Evolutionary conservation across 2,888 invertebrate species (phyloP), one percentile per base, ranked within the genome.

Genomic region (Thera obeliscata): DNA sequence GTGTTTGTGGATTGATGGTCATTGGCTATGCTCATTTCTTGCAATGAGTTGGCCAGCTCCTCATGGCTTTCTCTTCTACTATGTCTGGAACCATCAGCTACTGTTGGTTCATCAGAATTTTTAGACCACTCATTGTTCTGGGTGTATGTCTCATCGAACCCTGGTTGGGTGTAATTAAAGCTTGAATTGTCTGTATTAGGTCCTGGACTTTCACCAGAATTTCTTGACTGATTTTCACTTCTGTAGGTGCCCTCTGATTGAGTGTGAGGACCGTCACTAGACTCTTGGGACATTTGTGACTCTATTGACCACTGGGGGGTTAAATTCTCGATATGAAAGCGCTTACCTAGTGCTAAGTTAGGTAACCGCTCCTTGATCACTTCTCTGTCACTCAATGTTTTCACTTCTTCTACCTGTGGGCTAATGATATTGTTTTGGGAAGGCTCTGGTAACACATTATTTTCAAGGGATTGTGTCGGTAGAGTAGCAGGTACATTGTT

Each of bases 231-330:
- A 79, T 94, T 94, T 75, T 94, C 94, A 87, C 95, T 95, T 80
- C 92, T 86, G 73, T 95, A 94, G 56, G 95, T 95, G 64, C 94
- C 95, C 78, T 95, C 95, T 8, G 95, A 95, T 9, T 95, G 95
- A 59, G 95, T 95, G 50, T 94, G 88, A 35, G 94, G 89, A 46
- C 95, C 95, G 76, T 95, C 95, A 70, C 95, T 95, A 2, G 95
- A 95, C 76, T 95, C 95, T 80, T 95, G 95, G 8, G 95, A 95
- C 86, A 95, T 94, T 81, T 95, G 95, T 48, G 95, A 95, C 80
- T 95, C 95, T 64, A 94, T 95, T 4, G 95, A 95, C 95, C 95
- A 95, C 76, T 95, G 95, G 2, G 95, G 95, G 33, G 95, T 89
- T 74, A 91, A 80, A 80, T 89, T 89, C 55, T 91, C 88, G 78